Conservation (phyloP, 1,140 invertebrate genomes). For the Popillia japonica region DNA sequence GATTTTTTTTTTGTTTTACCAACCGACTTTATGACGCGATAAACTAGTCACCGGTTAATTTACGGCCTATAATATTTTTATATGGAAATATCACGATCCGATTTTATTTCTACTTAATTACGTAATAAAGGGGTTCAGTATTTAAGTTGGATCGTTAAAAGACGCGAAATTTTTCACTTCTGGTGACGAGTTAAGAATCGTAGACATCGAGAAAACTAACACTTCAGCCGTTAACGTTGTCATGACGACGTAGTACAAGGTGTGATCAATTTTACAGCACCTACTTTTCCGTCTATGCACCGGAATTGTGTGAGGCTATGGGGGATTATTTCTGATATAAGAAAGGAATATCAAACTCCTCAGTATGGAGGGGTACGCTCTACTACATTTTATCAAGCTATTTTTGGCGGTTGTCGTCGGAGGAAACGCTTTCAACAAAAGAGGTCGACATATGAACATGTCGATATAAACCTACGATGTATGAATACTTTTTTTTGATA, state of each 20-base stretch:
- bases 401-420: background rate
- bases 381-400: background rate
- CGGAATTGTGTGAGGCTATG: background rate
- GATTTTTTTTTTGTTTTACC: conserved; percentile 11
- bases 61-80: background rate
- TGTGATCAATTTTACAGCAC: conserved; percentile 29
- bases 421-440: background rate
- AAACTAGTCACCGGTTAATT: conserved; percentile 31
- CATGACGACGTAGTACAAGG: conserved; percentile 9
- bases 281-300: conserved; percentile 15
- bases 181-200: conserved; percentile 29
- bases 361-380: background rate
- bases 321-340: background rate
- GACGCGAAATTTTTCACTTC: conserved; percentile 4
- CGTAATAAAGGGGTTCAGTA: background rate
- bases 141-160: conserved; percentile 29
- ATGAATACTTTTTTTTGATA: conserved; percentile 7
- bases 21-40: background rate
- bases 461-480: background rate
- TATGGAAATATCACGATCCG: background rate
- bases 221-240: conserved; percentile 36
- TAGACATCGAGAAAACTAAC: conserved; percentile 36
- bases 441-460: background rate
- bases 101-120: conserved; percentile 25
- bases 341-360: too few relatives aligned